phyloP scores from a whole-genome alignment of 2,797 vertebrate genomes.

The Mormyrops attenuatus region DNA sequence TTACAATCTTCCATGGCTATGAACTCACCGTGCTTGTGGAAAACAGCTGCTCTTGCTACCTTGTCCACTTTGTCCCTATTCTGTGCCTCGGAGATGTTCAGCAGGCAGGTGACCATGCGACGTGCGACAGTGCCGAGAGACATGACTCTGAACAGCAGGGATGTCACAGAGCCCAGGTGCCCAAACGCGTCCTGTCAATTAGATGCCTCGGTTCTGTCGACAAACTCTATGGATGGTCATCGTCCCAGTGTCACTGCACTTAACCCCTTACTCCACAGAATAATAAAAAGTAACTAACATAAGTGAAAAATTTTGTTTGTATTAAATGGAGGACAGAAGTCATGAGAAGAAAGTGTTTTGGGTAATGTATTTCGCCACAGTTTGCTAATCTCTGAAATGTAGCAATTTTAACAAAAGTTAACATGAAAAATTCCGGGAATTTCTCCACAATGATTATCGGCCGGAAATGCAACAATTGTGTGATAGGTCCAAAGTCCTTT shows the following conservation, averaged over 20 bases:
- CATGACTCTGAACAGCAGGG: slow-evolving; percentile 42
- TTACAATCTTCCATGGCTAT: background rate
- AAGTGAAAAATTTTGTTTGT: background rate
- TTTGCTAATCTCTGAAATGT: background rate
- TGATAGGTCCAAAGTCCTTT: background rate
- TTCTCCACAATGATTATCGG: background rate
- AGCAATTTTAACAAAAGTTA: background rate
- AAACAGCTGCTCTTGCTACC: slow-evolving; percentile 64
- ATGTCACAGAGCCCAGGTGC: background rate
- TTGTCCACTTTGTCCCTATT: slow-evolving; percentile 65
- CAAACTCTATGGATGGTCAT: background rate
- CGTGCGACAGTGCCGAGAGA: slow-evolving; percentile 41
- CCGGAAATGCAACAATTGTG: background rate
- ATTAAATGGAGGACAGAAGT: background rate
- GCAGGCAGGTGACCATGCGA: slow-evolving; percentile 64
- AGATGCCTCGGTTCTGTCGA: background rate
- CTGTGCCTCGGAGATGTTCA: slow-evolving; percentile 72
- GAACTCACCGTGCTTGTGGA: slow-evolving; percentile 48
- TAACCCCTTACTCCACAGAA: background rate
- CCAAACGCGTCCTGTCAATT: background rate
- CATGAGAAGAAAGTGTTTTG: background rate
- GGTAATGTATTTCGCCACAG: background rate
- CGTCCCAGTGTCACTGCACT: background rate
- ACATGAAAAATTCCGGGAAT: background rate
- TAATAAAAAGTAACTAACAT: background rate